Base-by-base conservation (phyloP, 2,113 vertebrate species). In the Columba janthina region DNA sequence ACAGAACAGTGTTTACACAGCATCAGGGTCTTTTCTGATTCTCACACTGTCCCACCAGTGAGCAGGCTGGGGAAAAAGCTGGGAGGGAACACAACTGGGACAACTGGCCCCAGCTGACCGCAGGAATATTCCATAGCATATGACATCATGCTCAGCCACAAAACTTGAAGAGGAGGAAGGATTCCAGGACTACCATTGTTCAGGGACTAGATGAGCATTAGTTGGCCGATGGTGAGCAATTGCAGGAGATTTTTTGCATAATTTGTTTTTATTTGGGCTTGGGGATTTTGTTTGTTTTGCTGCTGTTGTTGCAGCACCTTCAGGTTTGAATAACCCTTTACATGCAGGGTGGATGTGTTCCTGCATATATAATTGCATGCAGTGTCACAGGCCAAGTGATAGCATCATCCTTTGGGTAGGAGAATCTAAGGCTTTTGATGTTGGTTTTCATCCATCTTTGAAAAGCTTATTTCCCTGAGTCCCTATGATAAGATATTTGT, bases 191-290 rank as follows among this genome's bases (percentile, higher is more conserved):
- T 44, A 18, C 16, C 44, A 44, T 18, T 44, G 44, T 44, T 44
- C 44, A 44, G 17, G 44, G 7, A 18, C 44, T 44, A 16, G 44
- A 44, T 18, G 44, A 44, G 42, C 15, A 44, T 15, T 9, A 32
- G 7, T 2, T 70, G 48, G 4, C 6, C 15, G 4, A 3, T 10
- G 26, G 6, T 24, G 22, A 62, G 19, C 12, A 53, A 25, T 7
- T 32, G 24, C 26, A 62, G 3, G 2, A 4, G 4, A 9, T 21
- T 29, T 64, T 75, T 65, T 34, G 1, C 2, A 22, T 46, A 1
- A 13, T 4, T 61, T 74, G 2, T 16, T 36, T 60, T 54, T 8
- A 7, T 65, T 60, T 31, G 24, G 9, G 4, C 14, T 20, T n/a
- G 29, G 12, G 1, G 5, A 1, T 25, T 60, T 46, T 51, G 6